Evolutionary conservation across 2,113 vertebrate species (phyloP), one percentile per base, ranked within the genome.

Genomic region (Neoarius graeffei): DNA sequence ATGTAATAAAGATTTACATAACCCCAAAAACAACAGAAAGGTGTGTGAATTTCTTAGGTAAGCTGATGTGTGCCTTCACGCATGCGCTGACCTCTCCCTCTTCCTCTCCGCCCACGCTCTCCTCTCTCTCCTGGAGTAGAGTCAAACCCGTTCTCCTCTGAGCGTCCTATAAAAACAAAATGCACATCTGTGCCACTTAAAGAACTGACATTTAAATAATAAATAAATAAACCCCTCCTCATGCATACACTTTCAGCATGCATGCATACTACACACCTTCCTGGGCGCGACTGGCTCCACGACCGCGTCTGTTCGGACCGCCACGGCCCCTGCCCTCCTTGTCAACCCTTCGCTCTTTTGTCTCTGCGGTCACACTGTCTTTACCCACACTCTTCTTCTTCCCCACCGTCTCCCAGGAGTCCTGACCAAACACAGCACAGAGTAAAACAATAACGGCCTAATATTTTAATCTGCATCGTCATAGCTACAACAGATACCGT

Each of bases 391-490:
- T 97, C 89, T 97, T 97, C 94, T 98, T 99, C 94, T 97, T 99
- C 50, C 97, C 98, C 91, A 99, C 98, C 23, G 98, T 99, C 93
- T 99, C 98, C 98, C 98, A 99, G 17, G 97, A 99, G 91, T 96
- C 98, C 98, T 99, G 94, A 54, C 76, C 20, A 85, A 8, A 79
- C 11, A 76, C 11, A 35, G 59, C 25, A 66, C 8, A 52, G 27
- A 83, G 66, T 42, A 64, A 4, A 62, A 35, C 20, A 50, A 56
- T 17, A 30, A 71, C 13, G 19, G 4, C 9, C 20, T 48, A 60
- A 48, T 11, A 20, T 1, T 62, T 30, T 11, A 42, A 42, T 82
- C 14, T 82, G 80, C 30, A 62, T 67, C 1, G 17, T 54, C 79
- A 81, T 52, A 23, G n/a, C 42, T 81, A 56, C 27, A 25, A 56